Conservation (phyloP, 1,140 invertebrate species). For the Ips nitidus region DNA sequence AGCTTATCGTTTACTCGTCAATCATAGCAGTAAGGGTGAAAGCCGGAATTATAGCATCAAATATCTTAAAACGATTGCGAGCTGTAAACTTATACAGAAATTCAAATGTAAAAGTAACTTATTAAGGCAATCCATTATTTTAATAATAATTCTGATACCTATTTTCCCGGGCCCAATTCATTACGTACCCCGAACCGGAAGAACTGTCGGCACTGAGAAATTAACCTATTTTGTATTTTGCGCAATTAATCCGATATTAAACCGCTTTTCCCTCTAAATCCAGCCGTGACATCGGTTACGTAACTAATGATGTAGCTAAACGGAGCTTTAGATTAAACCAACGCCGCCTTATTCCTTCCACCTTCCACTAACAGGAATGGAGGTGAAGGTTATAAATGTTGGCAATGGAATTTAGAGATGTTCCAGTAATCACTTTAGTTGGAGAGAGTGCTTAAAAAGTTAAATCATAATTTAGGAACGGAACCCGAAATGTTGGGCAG, state of each 20-base stretch:
- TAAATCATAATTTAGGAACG: too few relatives aligned
- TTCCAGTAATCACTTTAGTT: too few relatives aligned
- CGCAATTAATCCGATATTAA: constrained; percentile 39
- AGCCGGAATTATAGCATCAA: constrained; percentile 26
- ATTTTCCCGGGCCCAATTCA: constrained; percentile 12
- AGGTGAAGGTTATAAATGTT: constrained; percentile 20
- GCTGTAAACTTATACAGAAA: not conserved
- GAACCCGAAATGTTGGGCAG: too few relatives aligned
- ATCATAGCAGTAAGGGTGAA: constrained; percentile 30
- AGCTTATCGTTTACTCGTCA: constrained; percentile 35
- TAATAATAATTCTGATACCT: constrained; percentile 9
- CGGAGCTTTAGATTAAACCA: constrained; percentile 36
- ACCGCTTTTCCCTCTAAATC: constrained; percentile 37
- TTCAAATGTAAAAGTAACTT: not conserved
- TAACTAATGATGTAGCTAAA: constrained; percentile 39
- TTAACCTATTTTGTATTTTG: constrained; percentile 40
- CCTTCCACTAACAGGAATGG: constrained; percentile 12
- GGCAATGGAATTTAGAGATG: constrained; percentile 11
- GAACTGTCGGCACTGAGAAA: constrained; percentile 38
- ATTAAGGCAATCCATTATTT: constrained; percentile 23
- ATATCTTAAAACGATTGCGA: constrained; percentile 19
- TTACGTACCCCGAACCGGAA: constrained; percentile 30
- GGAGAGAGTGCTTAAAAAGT: too few relatives aligned
- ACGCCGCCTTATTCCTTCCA: constrained; percentile 10
- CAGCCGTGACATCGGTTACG: constrained; percentile 36